A percentile compares a stretch with the other conserved stretches of the same genome.
Evolutionary conservation across 2,888 invertebrate species (phyloP).

Genomic region (Drosophila falleni): DNA sequence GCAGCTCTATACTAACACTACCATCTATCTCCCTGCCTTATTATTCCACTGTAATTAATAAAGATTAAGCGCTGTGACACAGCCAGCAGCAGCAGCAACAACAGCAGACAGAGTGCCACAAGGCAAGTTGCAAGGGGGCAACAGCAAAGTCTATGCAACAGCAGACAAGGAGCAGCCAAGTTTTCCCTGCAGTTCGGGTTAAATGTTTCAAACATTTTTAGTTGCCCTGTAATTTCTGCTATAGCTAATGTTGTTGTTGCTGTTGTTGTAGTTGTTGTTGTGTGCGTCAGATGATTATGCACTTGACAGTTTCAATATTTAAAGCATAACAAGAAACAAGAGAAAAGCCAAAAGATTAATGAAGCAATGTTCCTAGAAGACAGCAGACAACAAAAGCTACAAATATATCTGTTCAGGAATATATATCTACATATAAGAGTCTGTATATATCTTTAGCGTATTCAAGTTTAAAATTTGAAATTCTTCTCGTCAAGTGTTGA

Average conservation of each 20-base stretch:
- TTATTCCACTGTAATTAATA: conserved; percentile 84
- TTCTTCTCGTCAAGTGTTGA: background rate
- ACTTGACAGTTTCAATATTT: conserved; percentile 77
- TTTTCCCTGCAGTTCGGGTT: conserved; percentile 52
- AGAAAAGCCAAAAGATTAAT: conserved; percentile 64
- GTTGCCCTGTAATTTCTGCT: conserved; percentile 65
- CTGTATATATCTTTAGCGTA: background rate
- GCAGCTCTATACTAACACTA: conserved; percentile 43
- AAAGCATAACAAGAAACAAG: conserved; percentile 58
- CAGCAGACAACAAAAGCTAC: conserved; percentile 11
- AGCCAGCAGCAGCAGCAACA: conserved; percentile 54
- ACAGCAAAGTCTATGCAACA: conserved; percentile 13
- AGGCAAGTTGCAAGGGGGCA: background rate
- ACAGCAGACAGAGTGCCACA: conserved; percentile 1
- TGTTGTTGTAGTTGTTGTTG: conserved; percentile 18
- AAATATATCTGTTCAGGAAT: conserved; percentile 2
- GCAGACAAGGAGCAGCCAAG: conserved; percentile 47
- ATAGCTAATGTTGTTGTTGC: conserved; percentile 28
- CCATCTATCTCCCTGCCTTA: conserved; percentile 70
- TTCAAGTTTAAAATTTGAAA: conserved; percentile 19
- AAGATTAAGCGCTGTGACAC: conserved; percentile 83
- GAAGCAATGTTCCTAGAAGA: conserved; percentile 38
- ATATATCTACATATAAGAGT: background rate
- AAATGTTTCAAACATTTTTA: conserved; percentile 54
- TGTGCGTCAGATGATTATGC: conserved; percentile 58